Evolutionary conservation across 2,797 vertebrate genomes (phyloP).

Genomic region (Echeneis naucrates): DNA sequence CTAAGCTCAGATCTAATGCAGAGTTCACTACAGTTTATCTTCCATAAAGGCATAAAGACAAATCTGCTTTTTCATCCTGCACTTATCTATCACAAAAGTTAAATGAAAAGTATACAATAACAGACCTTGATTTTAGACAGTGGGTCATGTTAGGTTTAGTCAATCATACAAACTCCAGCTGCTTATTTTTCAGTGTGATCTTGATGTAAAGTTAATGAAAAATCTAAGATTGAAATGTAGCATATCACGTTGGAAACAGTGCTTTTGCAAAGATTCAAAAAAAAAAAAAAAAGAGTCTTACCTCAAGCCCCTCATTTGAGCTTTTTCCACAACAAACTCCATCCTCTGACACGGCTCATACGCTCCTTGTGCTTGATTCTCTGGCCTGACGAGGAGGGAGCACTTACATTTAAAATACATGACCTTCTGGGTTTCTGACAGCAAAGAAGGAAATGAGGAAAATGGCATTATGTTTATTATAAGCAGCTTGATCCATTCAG

Average conservation of each 20-base stretch:
- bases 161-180: background rate
- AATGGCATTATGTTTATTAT: constrained; percentile 84
- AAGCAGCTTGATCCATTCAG: constrained; percentile 79
- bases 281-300: constrained; percentile 5
- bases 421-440: constrained; percentile 11
- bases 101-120: background rate
- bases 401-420: constrained; percentile 15
- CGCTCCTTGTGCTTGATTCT: background rate
- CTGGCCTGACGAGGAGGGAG: background rate
- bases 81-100: background rate
- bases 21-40: background rate
- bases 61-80: background rate
- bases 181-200: background rate
- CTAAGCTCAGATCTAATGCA: background rate
- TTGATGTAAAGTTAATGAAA: background rate
- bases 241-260: background rate
- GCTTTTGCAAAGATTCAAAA: background rate
- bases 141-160: background rate
- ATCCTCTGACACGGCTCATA: background rate
- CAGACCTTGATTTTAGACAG: background rate
- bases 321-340: constrained; percentile 1
- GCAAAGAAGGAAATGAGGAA: constrained; percentile 60
- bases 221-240: no score
- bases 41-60: background rate
- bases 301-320: background rate